phyloP scores from a whole-genome alignment of 2,888 invertebrate species.

The Octonoba sinensis region DNA sequence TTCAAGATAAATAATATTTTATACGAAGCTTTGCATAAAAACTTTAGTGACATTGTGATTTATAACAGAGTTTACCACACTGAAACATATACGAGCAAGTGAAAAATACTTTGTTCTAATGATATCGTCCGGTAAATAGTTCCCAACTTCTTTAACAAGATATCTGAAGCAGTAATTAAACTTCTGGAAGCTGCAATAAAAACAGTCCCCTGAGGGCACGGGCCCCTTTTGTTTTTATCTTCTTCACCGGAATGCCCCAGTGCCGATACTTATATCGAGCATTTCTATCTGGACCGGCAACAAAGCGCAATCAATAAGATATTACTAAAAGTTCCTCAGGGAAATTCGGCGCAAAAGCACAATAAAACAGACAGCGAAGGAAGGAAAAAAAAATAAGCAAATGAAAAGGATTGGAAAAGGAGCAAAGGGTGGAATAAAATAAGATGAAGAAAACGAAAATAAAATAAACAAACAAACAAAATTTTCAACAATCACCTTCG shows the following conservation, averaged over 20 bases:
- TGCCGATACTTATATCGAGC: conserved; percentile 42
- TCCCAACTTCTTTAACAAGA: conserved; percentile 34
- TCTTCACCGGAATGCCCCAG: not conserved
- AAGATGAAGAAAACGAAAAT: conserved; percentile 11
- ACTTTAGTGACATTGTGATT: too few relatives aligned
- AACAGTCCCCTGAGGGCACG: conserved; percentile 30
- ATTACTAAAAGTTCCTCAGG: conserved; percentile 60
- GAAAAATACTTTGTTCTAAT: not conserved
- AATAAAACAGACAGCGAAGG: conserved; percentile 28
- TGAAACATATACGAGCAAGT: too few relatives aligned
- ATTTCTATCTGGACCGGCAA: conserved; percentile 29
- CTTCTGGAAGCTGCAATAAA: conserved; percentile 28
- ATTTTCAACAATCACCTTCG: conserved; percentile 57
- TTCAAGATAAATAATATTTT: conserved; percentile 15
- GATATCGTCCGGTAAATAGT: conserved; percentile 17
- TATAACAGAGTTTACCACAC: too few relatives aligned
- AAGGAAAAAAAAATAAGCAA: conserved; percentile 33
- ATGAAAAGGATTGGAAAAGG: conserved; percentile 53
- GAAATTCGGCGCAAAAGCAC: conserved; percentile 54
- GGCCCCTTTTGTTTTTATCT: conserved; percentile 20
- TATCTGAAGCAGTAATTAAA: conserved; percentile 52
- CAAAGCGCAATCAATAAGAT: conserved; percentile 58
- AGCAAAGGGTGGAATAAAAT: conserved; percentile 16
- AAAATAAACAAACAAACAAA: conserved; percentile 32
- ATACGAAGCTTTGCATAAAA: not conserved